phyloP scores from a whole-genome alignment of 2,888 invertebrate species.

The Callyntrura sp. region DNA sequence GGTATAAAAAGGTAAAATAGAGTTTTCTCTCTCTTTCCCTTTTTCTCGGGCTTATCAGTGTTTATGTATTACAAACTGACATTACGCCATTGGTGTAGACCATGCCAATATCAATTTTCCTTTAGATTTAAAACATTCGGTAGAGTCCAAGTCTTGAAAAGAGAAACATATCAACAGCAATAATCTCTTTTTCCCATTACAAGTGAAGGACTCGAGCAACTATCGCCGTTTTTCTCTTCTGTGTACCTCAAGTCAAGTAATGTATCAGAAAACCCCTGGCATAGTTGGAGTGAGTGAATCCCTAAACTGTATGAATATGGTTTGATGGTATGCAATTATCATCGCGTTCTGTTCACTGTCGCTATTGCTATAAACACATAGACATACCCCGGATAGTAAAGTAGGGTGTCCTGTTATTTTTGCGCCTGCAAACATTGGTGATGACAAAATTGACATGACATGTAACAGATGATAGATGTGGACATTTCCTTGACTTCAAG shows the following conservation, averaged over 20 bases:
- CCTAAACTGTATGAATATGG: no score
- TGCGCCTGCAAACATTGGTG: no score
- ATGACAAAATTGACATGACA: no score
- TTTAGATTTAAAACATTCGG: conserved; percentile 12
- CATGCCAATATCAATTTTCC: conserved; percentile 23
- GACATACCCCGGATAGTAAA: no score
- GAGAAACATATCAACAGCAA: not conserved
- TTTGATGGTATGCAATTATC: no score
- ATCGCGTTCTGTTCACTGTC: no score
- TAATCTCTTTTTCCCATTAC: not conserved
- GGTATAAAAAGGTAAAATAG: conserved; percentile 32
- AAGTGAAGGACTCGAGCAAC: not conserved
- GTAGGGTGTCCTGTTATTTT: no score
- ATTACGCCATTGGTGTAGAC: not conserved
- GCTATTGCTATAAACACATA: no score
- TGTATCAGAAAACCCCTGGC: not conserved
- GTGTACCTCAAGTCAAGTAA: not conserved
- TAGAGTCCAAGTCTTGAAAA: not conserved
- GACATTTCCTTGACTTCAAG: no score
- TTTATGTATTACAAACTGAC: conserved; percentile 1
- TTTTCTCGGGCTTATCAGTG: not conserved
- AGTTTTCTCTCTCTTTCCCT: not conserved
- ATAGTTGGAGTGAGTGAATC: no score
- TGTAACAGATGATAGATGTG: no score
- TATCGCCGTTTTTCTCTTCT: not conserved